These are phyloP conservation scores for Eulemur coronatus DNA, from an alignment of 2,797 vertebrate genomes.

Conservation along the genomic window DNA sequence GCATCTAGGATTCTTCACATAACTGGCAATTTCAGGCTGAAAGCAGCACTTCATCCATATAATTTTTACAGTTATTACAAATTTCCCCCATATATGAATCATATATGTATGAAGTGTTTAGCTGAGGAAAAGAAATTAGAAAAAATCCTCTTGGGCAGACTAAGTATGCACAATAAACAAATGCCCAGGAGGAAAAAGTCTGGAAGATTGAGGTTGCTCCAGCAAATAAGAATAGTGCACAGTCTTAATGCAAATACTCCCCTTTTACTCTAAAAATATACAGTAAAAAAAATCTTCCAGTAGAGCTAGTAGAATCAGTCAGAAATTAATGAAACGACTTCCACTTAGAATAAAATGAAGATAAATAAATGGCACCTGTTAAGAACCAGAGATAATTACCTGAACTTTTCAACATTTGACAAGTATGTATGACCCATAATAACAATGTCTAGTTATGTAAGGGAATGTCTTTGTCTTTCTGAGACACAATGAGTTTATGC, in stretches of 20 bases:
- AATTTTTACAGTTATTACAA: not conserved
- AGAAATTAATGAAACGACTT: slow-evolving; percentile 41
- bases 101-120: not conserved
- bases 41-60: not conserved
- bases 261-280: not conserved
- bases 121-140: not conserved
- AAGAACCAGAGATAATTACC: slow-evolving; percentile 42
- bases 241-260: not conserved
- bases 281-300: not conserved
- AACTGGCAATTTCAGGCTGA: not conserved
- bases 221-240: not conserved
- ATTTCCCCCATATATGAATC: not conserved
- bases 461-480: not conserved
- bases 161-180: not conserved
- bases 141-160: not conserved
- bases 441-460: not conserved
- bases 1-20: not conserved
- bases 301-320: not conserved
- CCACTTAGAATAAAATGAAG: slow-evolving; percentile 49
- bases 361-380: slow-evolving; percentile 43
- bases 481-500: not conserved
- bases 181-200: not conserved
- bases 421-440: not conserved
- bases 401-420: slow-evolving; percentile 43
- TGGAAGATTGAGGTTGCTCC: not conserved